Evolutionary conservation across 2,797 vertebrate genomes (phyloP).

Genomic region (Parotocinclus haroldoi): DNA sequence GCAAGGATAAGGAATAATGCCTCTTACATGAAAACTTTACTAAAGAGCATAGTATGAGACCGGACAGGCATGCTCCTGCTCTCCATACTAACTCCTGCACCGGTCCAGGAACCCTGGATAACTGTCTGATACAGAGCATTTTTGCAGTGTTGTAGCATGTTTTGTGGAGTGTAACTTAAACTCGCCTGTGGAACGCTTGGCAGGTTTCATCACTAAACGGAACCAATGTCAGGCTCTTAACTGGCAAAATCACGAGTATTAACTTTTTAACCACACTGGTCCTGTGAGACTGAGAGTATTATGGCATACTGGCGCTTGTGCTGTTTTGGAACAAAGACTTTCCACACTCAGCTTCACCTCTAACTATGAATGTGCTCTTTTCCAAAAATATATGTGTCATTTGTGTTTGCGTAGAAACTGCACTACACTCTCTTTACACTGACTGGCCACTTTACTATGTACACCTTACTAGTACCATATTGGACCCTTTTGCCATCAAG

Average conservation of each 20-base stretch:
- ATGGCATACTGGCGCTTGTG: constrained; percentile 41
- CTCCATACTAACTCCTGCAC: constrained; percentile 15
- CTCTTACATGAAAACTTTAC: not conserved
- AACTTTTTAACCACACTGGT: constrained; percentile 30
- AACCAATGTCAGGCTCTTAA: constrained; percentile 30
- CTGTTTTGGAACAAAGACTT: constrained; percentile 39
- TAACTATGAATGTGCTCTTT: constrained; percentile 33
- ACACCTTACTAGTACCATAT: no score
- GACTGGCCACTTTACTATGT: no score
- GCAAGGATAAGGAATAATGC: constrained; percentile 22
- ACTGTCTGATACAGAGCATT: constrained; percentile 19
- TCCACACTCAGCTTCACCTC: constrained; percentile 37
- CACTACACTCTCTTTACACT: no score
- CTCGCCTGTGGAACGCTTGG: constrained; percentile 15
- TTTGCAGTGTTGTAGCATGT: constrained; percentile 21
- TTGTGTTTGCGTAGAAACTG: not conserved
- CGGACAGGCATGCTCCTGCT: no score
- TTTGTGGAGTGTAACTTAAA: constrained; percentile 12
- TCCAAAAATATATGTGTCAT: constrained; percentile 28
- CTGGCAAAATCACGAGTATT: constrained; percentile 40
- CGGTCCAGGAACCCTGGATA: constrained; percentile 25
- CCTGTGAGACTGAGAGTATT: constrained; percentile 35
- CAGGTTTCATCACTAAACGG: constrained; percentile 27
- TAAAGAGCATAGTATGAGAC: not conserved
- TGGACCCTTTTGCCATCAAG: no score